Evolutionary conservation across 1,140 invertebrate genomes (phyloP).

Genomic region (Nasonia giraulti): DNA sequence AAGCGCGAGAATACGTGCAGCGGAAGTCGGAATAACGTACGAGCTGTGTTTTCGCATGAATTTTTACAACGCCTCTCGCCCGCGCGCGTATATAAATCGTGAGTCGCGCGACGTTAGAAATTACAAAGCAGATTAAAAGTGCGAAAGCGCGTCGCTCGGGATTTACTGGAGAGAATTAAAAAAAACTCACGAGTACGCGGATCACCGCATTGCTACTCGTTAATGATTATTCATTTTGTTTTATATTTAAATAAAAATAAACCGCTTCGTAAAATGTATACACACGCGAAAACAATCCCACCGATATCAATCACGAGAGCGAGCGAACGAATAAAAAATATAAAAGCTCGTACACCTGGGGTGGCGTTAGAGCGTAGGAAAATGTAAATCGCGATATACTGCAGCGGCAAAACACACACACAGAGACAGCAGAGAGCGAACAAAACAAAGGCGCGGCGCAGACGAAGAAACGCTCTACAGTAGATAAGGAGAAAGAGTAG

Average conservation of each 20-base stretch:
- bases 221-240: too few species aligned
- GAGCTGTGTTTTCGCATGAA: not conserved
- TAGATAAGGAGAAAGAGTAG: conserved; percentile 1
- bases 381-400: not conserved
- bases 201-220: too few species aligned
- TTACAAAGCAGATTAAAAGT: conserved; percentile 40
- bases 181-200: too few species aligned
- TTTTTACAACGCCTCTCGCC: not conserved
- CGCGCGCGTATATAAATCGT: not conserved
- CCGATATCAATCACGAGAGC: not conserved
- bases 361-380: not conserved
- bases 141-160: not conserved
- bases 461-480: not conserved
- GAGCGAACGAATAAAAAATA: not conserved
- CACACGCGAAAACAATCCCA: not conserved
- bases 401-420: not conserved
- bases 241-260: too few species aligned
- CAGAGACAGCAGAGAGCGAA: not conserved
- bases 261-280: not conserved
- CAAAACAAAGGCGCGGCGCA: conserved; percentile 1
- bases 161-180: too few species aligned
- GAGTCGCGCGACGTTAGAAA: not conserved
- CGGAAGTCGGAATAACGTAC: too few species aligned
- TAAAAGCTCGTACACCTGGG: not conserved
- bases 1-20: too few species aligned